phyloP scores from a whole-genome alignment of 2,888 invertebrate species.

The Apodemia zela region DNA sequence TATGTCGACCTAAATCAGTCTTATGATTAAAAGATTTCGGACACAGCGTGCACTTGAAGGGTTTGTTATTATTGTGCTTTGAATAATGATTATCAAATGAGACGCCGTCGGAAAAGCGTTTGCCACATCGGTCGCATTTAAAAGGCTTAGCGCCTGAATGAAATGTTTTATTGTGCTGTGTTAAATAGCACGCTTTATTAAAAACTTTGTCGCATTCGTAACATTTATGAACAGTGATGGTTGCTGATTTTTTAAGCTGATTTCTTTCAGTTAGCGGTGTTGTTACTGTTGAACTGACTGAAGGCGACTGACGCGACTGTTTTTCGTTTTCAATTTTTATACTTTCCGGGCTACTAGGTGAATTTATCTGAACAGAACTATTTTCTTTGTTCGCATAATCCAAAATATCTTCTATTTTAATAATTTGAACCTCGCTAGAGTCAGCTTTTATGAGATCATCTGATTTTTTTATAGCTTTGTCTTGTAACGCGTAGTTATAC shows the following conservation, averaged over 20 bases:
- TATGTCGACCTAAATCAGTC: constrained; percentile 92
- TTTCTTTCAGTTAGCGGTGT: constrained; percentile 69
- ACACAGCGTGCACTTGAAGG: constrained; percentile 91
- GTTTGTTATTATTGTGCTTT: constrained; percentile 91
- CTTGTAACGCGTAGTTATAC: constrained; percentile 60
- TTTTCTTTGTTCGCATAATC: constrained; percentile 77
- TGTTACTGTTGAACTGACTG: constrained; percentile 63
- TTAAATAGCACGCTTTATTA: constrained; percentile 92
- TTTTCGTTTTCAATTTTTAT: constrained; percentile 64
- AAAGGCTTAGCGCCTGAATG: constrained; percentile 93
- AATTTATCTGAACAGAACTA: constrained; percentile 70
- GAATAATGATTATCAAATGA: constrained; percentile 87
- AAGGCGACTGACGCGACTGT: constrained; percentile 54
- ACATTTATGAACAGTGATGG: constrained; percentile 82
- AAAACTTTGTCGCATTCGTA: constrained; percentile 91
- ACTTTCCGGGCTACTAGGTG: constrained; percentile 72
- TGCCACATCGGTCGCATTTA: constrained; percentile 92
- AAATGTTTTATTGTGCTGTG: constrained; percentile 94
- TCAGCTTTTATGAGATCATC: constrained; percentile 51
- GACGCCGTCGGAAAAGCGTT: constrained; percentile 87
- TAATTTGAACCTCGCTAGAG: constrained; percentile 59
- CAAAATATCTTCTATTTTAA: constrained; percentile 74
- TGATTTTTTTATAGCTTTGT: constrained; percentile 67
- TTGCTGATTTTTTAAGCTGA: constrained; percentile 54
- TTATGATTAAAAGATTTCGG: constrained; percentile 95